Evolutionary conservation across 2,113 vertebrate genomes (phyloP).

Genomic region (Boleophthalmus pectinirostris): DNA sequence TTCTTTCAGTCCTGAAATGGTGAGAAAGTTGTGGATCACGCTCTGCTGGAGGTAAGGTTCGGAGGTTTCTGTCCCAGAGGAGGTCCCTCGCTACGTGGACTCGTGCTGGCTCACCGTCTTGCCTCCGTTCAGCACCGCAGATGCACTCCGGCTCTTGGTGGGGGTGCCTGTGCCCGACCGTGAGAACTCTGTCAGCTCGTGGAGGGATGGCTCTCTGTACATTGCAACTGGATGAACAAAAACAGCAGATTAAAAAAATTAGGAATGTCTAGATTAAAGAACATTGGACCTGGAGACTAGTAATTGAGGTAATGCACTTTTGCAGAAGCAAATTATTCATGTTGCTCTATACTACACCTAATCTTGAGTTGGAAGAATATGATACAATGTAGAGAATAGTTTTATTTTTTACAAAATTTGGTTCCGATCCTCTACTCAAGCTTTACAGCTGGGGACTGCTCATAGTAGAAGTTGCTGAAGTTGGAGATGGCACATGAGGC

Average conservation of each 20-base stretch:
- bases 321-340: background rate
- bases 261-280: background rate
- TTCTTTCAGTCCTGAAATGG: slow-evolving; percentile 78
- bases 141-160: slow-evolving; percentile 97
- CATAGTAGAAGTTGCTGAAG: slow-evolving; percentile 45
- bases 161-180: slow-evolving; percentile 97
- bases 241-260: slow-evolving; percentile 5
- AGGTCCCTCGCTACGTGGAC: slow-evolving; percentile 93
- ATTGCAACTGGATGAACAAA: slow-evolving; percentile 89
- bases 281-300: background rate
- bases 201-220: slow-evolving; percentile 98
- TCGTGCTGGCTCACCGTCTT: slow-evolving; percentile 98
- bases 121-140: slow-evolving; percentile 94
- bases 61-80: slow-evolving; percentile 77
- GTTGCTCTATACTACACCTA: too few species aligned
- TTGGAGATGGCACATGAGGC: slow-evolving; percentile 18
- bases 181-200: slow-evolving; percentile 97
- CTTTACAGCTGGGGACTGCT: background rate
- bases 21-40: slow-evolving; percentile 84
- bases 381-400: background rate
- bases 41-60: slow-evolving; percentile 94
- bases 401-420: background rate
- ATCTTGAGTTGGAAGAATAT: too few species aligned
- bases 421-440: background rate
- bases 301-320: too few species aligned